Conservation (phyloP, 2,888 invertebrate species). For the Mythimna loreyi region DNA sequence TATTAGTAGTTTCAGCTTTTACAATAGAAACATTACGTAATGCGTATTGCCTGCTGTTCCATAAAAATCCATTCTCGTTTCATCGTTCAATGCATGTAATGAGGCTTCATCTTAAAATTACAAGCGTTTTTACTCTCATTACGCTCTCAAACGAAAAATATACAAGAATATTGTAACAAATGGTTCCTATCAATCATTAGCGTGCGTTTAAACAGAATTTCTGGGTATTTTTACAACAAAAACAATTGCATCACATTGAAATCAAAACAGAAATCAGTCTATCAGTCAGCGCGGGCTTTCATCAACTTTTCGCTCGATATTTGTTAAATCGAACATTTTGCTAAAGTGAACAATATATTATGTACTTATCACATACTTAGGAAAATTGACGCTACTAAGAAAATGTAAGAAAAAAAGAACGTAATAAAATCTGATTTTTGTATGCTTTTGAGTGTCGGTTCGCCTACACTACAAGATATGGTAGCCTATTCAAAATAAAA, state of each 20-base stretch:
- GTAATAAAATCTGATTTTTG: background rate
- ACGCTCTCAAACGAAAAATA: constrained; percentile 40
- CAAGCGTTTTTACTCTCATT: constrained; percentile 41
- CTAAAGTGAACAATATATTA: constrained; percentile 6
- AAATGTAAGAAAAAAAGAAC: background rate
- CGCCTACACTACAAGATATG: background rate
- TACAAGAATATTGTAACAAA: constrained; percentile 60
- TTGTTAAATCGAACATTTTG: constrained; percentile 27
- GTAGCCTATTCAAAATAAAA: background rate
- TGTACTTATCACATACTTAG: background rate
- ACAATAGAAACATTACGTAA: constrained; percentile 15
- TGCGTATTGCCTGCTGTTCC: background rate
- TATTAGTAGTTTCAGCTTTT: background rate
- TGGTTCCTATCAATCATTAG: constrained; percentile 62
- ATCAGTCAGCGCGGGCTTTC: constrained; percentile 47
- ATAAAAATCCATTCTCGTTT: constrained; percentile 19
- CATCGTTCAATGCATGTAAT: constrained; percentile 28
- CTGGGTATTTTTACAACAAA: constrained; percentile 62
- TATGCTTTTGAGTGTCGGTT: background rate
- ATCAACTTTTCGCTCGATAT: constrained; percentile 29
- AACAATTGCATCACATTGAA: constrained; percentile 60
- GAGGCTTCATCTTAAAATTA: constrained; percentile 34
- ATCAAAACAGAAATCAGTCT: constrained; percentile 60
- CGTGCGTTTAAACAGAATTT: constrained; percentile 41
- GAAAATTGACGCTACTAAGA: constrained; percentile 9